A percentile compares a stretch with the other conserved stretches of the same genome.
Evolutionary conservation across 2,888 invertebrate species (phyloP).

Genomic region (Drosophila sordidula): DNA sequence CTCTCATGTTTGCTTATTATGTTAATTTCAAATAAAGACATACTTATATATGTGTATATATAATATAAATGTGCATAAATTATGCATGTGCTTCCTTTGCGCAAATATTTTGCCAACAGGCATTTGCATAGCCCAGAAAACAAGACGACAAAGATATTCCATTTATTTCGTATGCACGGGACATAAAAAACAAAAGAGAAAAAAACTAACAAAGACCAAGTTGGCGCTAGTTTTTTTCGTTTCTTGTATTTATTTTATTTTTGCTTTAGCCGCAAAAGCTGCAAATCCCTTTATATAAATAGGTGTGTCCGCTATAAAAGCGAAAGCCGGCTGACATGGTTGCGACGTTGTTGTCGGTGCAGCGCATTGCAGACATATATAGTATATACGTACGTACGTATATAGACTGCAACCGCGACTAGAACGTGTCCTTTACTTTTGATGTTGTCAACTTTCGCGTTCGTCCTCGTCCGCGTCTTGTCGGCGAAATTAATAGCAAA

Average conservation of each 20-base stretch:
- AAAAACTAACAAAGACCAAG: slow-evolving; percentile 50
- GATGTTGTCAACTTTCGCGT: slow-evolving; percentile 64
- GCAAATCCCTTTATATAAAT: slow-evolving; percentile 68
- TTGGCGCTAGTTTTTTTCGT: slow-evolving; percentile 36
- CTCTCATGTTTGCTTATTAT: slow-evolving; percentile 34
- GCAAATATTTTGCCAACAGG: slow-evolving; percentile 44
- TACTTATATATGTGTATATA: slow-evolving; percentile 11
- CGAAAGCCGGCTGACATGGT: slow-evolving; percentile 64
- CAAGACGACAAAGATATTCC: slow-evolving; percentile 52
- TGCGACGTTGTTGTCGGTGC: slow-evolving; percentile 34
- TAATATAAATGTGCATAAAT: slow-evolving; percentile 23
- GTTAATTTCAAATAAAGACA: slow-evolving; percentile 36
- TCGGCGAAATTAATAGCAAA: slow-evolving; percentile 77
- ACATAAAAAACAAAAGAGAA: slow-evolving; percentile 8
- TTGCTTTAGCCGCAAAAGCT: slow-evolving; percentile 59
- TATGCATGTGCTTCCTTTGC: slow-evolving; percentile 30
- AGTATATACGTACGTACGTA: slow-evolving; percentile 5
- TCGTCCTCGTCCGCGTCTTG: slow-evolving; percentile 40
- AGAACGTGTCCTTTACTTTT: slow-evolving; percentile 61
- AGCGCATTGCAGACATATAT: slow-evolving; percentile 54
- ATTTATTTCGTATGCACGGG: slow-evolving; percentile 56
- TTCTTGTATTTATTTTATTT: slow-evolving; percentile 35
- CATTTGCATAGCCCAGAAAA: slow-evolving; percentile 45
- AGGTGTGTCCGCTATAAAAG: slow-evolving; percentile 70
- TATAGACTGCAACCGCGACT: slow-evolving; percentile 22